These are phyloP conservation scores for Nymphicus hollandicus DNA, from an alignment of 2,113 vertebrate species.

Conservation along the genomic window DNA sequence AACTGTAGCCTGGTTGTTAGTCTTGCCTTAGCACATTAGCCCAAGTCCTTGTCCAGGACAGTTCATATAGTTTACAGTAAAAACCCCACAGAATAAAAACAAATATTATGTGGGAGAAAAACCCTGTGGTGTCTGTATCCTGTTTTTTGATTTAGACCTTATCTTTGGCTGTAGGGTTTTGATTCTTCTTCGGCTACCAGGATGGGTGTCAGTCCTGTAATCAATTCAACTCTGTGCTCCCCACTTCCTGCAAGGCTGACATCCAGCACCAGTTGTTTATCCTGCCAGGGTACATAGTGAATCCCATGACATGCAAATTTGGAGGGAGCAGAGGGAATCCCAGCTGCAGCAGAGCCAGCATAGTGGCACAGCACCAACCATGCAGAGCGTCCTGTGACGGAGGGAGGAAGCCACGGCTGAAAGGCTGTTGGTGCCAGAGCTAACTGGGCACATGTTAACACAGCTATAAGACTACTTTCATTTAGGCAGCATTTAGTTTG, in stretches of 20 bases:
- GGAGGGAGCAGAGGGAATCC: slow-evolving; percentile 10
- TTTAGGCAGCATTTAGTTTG: not conserved
- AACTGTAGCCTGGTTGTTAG: not conserved
- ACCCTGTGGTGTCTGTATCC: not conserved
- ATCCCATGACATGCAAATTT: not conserved
- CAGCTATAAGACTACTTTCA: not conserved
- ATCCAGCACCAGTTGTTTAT: not conserved
- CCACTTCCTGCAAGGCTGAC: not conserved
- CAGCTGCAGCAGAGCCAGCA: not conserved
- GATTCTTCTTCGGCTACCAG: not conserved
- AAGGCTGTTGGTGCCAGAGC: not conserved
- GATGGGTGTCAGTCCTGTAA: not conserved
- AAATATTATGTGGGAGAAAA: not conserved
- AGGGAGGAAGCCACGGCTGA: not conserved
- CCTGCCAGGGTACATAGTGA: not conserved
- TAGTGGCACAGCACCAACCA: not conserved
- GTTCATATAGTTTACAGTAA: not conserved
- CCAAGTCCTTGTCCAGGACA: not conserved
- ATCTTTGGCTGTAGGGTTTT: not conserved
- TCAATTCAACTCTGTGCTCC: not conserved
- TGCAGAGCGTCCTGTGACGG: accelerated
- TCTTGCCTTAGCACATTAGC: not conserved
- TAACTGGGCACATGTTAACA: not conserved
- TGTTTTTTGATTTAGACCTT: not conserved
- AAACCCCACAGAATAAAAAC: not conserved